Evolutionary conservation across 2,888 invertebrate genomes (phyloP).

Genomic region (Brachylomia viminalis): DNA sequence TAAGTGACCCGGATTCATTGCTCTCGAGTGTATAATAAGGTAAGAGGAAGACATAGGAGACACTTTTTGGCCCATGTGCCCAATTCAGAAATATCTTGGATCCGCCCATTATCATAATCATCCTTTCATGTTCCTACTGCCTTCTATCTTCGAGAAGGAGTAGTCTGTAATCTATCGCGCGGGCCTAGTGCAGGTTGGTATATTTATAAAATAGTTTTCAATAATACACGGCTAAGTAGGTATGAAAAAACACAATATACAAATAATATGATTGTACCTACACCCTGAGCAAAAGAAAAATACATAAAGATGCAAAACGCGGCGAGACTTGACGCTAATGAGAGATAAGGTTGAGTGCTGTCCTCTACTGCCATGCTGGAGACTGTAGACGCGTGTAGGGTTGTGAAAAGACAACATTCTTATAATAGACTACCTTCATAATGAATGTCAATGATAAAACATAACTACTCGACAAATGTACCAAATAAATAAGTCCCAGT

Average conservation of each 20-base stretch:
- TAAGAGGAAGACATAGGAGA: too few species aligned
- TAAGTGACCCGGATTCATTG: too few species aligned
- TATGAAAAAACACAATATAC: background rate
- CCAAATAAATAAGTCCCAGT: background rate
- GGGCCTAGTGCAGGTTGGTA: background rate
- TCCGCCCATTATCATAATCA: background rate
- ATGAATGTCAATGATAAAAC: constrained; percentile 11
- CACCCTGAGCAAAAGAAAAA: constrained; percentile 28
- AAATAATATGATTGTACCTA: constrained; percentile 12
- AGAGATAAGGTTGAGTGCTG: constrained; percentile 72
- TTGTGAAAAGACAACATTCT: constrained; percentile 6
- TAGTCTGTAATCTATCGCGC: background rate
- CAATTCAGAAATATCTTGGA: too few species aligned
- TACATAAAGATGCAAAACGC: constrained; percentile 55
- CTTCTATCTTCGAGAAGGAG: background rate
- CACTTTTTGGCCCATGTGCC: too few species aligned
- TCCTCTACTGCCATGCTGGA: constrained; percentile 51
- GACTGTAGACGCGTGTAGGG: constrained; percentile 22
- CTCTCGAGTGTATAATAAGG: too few species aligned
- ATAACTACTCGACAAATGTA: background rate
- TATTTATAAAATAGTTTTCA: background rate
- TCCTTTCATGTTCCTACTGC: background rate
- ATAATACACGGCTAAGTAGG: background rate
- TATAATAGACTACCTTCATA: constrained; percentile 16
- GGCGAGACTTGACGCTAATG: constrained; percentile 73